phyloP scores from a whole-genome alignment of 2,113 vertebrate species.

The Dipodomys stephensi region DNA sequence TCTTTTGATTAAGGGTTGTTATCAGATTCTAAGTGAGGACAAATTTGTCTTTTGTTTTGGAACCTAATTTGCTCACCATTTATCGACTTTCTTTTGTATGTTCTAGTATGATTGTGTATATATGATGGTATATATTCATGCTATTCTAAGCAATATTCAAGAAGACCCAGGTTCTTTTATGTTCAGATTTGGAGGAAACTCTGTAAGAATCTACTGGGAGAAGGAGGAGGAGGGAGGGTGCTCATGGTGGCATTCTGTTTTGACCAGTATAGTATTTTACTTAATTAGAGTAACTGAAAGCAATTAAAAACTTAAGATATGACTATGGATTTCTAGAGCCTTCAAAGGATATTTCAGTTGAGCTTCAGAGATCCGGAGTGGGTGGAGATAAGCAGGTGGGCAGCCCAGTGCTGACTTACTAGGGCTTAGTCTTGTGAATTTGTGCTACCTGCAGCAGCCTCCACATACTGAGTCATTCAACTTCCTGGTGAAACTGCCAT shows the following conservation, averaged over 20 bases:
- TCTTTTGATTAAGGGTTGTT: neutral
- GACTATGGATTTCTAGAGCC: neutral
- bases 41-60: slow-evolving; percentile 12
- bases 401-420: neutral
- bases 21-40: neutral
- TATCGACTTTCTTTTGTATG: neutral
- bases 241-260: too few relatives aligned
- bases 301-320: too few relatives aligned
- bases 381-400: neutral
- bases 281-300: too few relatives aligned
- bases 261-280: too few relatives aligned
- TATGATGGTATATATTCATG: neutral
- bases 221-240: too few relatives aligned
- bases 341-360: neutral
- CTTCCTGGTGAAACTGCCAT: neutral
- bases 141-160: slow-evolving; percentile 1
- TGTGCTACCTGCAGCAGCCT: neutral
- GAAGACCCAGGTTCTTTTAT: neutral
- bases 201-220: too few relatives aligned
- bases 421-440: neutral
- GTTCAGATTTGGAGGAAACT: too few relatives aligned
- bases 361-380: neutral
- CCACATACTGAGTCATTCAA: neutral
- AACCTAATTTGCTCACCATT: neutral
- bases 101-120: neutral